Evolutionary conservation across 2,113 vertebrate species (phyloP), one percentile per base, ranked within the genome.

Genomic region (Prietella phreatophila): DNA sequence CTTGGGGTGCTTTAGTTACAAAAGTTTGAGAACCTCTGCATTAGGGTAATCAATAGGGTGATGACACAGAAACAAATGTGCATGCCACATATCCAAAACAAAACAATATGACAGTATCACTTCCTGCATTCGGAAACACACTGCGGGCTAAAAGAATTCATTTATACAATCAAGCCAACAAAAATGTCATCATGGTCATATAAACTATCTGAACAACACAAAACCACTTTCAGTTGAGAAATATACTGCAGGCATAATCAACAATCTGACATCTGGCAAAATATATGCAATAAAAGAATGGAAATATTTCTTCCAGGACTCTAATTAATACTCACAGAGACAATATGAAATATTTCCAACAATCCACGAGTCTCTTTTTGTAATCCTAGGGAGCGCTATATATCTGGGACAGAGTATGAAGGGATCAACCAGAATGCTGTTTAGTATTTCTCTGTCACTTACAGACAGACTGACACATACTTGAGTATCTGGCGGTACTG

Each of bases 381-480:
- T 61, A 61, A 27, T 42, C 22, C 15, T 79, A 30, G 14, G 14
- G 27, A n/a, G 19, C 20, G 14, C 25, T 61, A 27, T 61, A 27
- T 36, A 80, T 58, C 30, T 82, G 30, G 1, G 10, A 60, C 10
- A 27, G 27, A 27, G 33, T 27, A 61, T 22, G 19, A 81, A 33
- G 15, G 30, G 4, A 58, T 58, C 53, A 58, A 3, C n/a, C 79
- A 58, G n/a, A 30, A 47, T 78, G 9, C 39, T 30, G 71, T n/a
- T 63, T 36, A 55, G 25, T 84, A 55, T 56, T 50, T 55, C 53
- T 69, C 33, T 53, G 14, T 53, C 67, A 50, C 67, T 47, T 42
- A 30, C 67, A 87, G n/a, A 75, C 78, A 82, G 58, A 83, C 80
- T 65, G 33, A 85, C 47, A 84, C 82, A 84, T 33, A 50, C 76